Evolutionary conservation across 2,113 vertebrate genomes (phyloP), one percentile per base, ranked within the genome.

Genomic region (Gymnogyps californianus): DNA sequence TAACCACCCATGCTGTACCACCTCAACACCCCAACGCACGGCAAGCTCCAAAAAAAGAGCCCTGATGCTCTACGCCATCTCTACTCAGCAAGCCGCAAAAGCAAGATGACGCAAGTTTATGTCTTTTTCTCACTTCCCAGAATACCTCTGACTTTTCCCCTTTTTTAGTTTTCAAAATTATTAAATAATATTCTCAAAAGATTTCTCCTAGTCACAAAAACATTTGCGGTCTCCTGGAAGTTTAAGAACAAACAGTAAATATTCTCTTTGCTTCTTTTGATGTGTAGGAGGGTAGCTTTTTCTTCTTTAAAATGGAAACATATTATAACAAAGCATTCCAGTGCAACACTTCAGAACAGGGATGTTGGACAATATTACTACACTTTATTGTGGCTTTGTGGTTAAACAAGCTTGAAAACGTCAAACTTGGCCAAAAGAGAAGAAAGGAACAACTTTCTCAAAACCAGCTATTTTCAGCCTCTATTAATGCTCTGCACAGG

Each of bases 351-450:
- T 86, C 54, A 85, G 47, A 91, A 87, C 57, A 58, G 95, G 71
- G 83, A 86, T 81, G 76, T 28, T 92, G 94, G 96, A 95, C n/a
- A 59, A 67, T 76, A 81, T 18, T 93, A 64, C 79, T 92, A 59
- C 32, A 29, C 89, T 92, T 95, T 85, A 85, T 83, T 94, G 96
- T 83, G 96, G 95, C 94, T 94, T 94, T 85, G 93, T 95, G 93
- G 93, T 96, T 96, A 93, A 96, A 94, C 79, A 89, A 93, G 79
- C 58, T 90, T 36, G 59, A 83, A 88, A 93, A 83, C 1, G 9
- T 42, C 66, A 83, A 88, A 90, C 62, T 74, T 57, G 29, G 84
- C 82, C 66, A 86, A 95, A 85, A 91, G 65, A 87, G 47, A 95
- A 83, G 83, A 88, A 90, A 83, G 78, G 65, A 95, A 90, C 57